Conservation (phyloP, 2,113 vertebrate genomes). For the Alligator sinensis region DNA sequence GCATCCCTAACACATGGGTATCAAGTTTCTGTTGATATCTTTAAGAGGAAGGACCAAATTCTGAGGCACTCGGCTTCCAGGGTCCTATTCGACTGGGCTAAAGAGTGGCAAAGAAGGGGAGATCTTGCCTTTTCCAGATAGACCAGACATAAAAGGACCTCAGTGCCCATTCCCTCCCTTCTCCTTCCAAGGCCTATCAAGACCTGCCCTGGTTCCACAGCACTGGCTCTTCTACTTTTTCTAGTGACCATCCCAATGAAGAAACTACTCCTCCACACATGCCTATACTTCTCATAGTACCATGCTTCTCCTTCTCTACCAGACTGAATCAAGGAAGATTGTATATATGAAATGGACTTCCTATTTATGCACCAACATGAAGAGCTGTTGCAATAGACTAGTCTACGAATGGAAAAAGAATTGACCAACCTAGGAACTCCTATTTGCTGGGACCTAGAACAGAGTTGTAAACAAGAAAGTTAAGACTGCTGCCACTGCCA, state of each 20-base stretch:
- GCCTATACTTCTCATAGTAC: not conserved
- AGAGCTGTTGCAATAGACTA: not conserved
- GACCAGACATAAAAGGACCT: not conserved
- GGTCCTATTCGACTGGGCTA: not conserved
- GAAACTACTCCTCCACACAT: not conserved
- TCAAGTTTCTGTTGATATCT: not conserved
- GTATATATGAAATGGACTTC: not conserved
- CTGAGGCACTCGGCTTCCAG: not conserved
- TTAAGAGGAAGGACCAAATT: slow-evolving; percentile 17
- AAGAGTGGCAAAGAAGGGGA: not conserved
- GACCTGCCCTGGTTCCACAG: not conserved
- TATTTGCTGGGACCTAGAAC: slow-evolving; percentile 26
- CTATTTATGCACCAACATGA: not conserved
- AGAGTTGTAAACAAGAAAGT: slow-evolving; percentile 8
- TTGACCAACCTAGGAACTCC: not conserved
- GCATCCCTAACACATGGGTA: not conserved
- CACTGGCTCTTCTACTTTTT: not conserved
- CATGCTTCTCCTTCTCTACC: not conserved
- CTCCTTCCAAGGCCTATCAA: not conserved
- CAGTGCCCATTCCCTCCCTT: not conserved
- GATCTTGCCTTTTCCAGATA: not conserved
- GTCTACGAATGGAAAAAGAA: not conserved
- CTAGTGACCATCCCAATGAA: not conserved
- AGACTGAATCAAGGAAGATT: slow-evolving; percentile 17
- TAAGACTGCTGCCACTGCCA: not conserved